A percentile compares a stretch with the other conserved stretches of the same genome.
These are phyloP conservation scores for Pardosa pseudoannulata DNA, from an alignment of 2,888 invertebrate species.

Conservation along the genomic window DNA sequence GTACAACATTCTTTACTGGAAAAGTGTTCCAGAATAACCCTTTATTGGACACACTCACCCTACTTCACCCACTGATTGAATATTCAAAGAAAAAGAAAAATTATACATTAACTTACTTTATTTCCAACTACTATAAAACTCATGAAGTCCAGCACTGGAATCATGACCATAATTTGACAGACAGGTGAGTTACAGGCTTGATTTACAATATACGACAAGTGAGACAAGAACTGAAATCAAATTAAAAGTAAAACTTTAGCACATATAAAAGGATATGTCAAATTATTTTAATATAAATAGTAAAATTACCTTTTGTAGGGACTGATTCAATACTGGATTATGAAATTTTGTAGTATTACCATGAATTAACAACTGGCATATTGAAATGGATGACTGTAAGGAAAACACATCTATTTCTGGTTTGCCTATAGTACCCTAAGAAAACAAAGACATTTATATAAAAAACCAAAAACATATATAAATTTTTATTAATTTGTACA, in stretches of 20 bases:
- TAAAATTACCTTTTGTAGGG: conserved; percentile 6
- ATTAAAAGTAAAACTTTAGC: neutral
- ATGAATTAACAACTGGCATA: neutral
- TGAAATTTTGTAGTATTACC: neutral
- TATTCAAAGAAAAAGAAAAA: no score
- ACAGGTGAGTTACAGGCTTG: conserved; percentile 18
- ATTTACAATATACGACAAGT: conserved; percentile 16
- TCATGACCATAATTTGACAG: conserved; percentile 7
- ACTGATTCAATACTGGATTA: neutral
- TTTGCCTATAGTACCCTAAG: neutral
- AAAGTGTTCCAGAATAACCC: no score
- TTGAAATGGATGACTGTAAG: neutral
- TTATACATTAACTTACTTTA: conserved; percentile 21
- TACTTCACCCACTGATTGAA: no score
- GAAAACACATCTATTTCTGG: neutral
- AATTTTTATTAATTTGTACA: no score
- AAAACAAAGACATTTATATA: neutral
- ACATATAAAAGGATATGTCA: neutral
- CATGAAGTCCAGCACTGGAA: conserved; percentile 41
- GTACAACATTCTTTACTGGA: no score
- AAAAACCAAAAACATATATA: no score
- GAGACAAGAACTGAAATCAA: conserved; percentile 26
- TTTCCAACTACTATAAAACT: conserved; percentile 17
- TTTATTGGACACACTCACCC: no score
- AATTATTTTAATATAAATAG: neutral